Base-by-base conservation (phyloP, 1,140 invertebrate species). In the Apolygus lucorum region DNA sequence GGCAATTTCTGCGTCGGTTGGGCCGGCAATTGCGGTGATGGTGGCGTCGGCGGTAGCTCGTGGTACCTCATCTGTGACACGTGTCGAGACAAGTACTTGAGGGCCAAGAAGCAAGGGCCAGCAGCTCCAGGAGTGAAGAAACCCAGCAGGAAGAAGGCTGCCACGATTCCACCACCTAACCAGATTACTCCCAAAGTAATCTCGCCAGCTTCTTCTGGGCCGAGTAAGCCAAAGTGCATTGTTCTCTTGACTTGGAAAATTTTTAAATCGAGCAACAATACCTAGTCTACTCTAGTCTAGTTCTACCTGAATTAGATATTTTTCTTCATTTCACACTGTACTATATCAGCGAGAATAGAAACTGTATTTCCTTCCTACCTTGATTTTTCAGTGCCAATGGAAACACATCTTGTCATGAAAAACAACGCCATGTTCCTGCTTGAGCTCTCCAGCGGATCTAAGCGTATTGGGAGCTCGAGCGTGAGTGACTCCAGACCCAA, bases 371-470 rank as follows among this genome's bases (percentile, higher is more conserved):
- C n/a, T n/a, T n/a, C n/a, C n/a, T n/a, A n/a, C n/a, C n/a, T n/a
- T n/a, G n/a, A n/a, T n/a, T 22, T 62, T 24, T 52, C 49, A 68
- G 67, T 68, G 2, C 34, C 29, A 4, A 70, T 82, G 49, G 87
- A 92, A 59, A 85, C 88, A 2, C 92, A 95, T 76, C 77, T 88
- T 17, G 84, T 90, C 0, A 91, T 98, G 82, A 91, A 90, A 72
- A 92, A 94, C 76, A 99, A 99, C 79, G 93, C 96, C 0, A 86
- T 95, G 80, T 99, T 98, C 77, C 79, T 98, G 13, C 79, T 99
- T 66, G 94, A 97, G 76, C 78, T 99, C 62, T 89, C 90, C 0
- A 89, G 90, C 73, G 85, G 90, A 0, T 72, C 82, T 2, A 64
- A 70, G 21, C 65, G 64, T 84, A 11, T 82, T 84, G n/a, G 81